phyloP scores from a whole-genome alignment of 2,797 vertebrate species.

The Gadopsis marmoratus region DNA sequence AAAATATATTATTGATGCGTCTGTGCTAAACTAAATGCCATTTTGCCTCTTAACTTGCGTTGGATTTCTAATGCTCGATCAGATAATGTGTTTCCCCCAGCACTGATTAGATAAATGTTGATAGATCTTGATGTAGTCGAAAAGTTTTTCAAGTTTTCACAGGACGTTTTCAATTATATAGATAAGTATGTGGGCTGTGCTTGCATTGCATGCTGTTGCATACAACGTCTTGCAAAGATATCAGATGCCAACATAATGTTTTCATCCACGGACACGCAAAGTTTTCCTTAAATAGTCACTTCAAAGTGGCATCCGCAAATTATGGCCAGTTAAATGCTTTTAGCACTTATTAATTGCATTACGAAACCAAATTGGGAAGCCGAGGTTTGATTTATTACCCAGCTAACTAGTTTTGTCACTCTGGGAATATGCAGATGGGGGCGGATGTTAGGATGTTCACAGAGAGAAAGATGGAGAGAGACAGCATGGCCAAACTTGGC shows the following conservation, averaged over 20 bases:
- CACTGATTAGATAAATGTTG: slow-evolving; percentile 15
- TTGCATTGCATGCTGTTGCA: slow-evolving; percentile 19
- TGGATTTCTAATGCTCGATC: slow-evolving; percentile 11
- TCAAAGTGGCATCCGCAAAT: slow-evolving; percentile 84
- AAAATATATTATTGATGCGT: background rate
- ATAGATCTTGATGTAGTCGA: slow-evolving; percentile 7
- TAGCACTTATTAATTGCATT: slow-evolving; percentile 88
- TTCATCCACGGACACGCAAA: slow-evolving; percentile 57
- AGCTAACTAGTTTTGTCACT: slow-evolving; percentile 88
- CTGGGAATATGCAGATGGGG: slow-evolving; percentile 83
- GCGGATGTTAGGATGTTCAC: slow-evolving; percentile 67
- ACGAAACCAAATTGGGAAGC: slow-evolving; percentile 86
- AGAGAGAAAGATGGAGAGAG: slow-evolving; percentile 76
- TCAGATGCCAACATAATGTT: slow-evolving; percentile 52
- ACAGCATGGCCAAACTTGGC: slow-evolving; percentile 71
- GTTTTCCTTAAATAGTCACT: slow-evolving; percentile 76
- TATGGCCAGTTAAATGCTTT: slow-evolving; percentile 84
- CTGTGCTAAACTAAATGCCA: background rate
- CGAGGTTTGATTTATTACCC: slow-evolving; percentile 86
- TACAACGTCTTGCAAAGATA: slow-evolving; percentile 27
- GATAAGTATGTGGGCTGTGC: slow-evolving; percentile 14
- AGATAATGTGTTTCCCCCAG: slow-evolving; percentile 1
- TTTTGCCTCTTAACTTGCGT: slow-evolving; percentile 18
- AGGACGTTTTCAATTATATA: slow-evolving; percentile 20
- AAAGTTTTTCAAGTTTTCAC: background rate